Evolutionary conservation across 2,888 invertebrate species (phyloP).

Genomic region (Epinotia demarniana): DNA sequence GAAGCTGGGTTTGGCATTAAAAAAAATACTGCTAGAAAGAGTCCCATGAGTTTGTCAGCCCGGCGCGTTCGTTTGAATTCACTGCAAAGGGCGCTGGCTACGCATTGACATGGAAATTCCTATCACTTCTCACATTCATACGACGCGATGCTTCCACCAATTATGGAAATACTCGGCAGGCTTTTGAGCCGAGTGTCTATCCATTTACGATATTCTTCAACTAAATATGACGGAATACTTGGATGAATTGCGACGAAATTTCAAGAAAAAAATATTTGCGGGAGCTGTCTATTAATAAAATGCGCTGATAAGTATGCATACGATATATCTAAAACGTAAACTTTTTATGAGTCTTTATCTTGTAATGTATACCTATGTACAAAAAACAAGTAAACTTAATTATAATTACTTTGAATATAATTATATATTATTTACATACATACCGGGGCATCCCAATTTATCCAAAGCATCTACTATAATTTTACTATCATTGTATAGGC

Average conservation of each 20-base stretch:
- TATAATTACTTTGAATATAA: too few relatives aligned
- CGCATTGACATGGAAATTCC: conserved; percentile 39
- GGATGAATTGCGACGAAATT: background rate
- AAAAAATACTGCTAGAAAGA: background rate
- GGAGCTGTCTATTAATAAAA: too few relatives aligned
- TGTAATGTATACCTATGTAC: too few relatives aligned
- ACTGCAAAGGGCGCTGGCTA: conserved; percentile 17
- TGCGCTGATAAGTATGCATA: too few relatives aligned
- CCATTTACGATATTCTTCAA: background rate
- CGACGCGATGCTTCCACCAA: conserved; percentile 10
- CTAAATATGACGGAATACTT: background rate
- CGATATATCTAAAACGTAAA: too few relatives aligned
- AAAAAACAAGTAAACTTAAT: too few relatives aligned
- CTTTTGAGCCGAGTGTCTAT: conserved; percentile 6
- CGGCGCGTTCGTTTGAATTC: conserved; percentile 14
- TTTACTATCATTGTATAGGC: too few relatives aligned
- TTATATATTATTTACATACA: too few relatives aligned
- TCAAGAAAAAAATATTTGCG: background rate
- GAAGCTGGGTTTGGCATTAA: background rate
- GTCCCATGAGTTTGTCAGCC: background rate
- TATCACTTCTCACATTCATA: conserved; percentile 32
- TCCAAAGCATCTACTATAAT: too few relatives aligned
- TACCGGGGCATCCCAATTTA: too few relatives aligned
- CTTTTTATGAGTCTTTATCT: too few relatives aligned
- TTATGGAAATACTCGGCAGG: conserved; percentile 22